phyloP scores from a whole-genome alignment of 2,888 invertebrate genomes.

The Proisotoma minuta region DNA sequence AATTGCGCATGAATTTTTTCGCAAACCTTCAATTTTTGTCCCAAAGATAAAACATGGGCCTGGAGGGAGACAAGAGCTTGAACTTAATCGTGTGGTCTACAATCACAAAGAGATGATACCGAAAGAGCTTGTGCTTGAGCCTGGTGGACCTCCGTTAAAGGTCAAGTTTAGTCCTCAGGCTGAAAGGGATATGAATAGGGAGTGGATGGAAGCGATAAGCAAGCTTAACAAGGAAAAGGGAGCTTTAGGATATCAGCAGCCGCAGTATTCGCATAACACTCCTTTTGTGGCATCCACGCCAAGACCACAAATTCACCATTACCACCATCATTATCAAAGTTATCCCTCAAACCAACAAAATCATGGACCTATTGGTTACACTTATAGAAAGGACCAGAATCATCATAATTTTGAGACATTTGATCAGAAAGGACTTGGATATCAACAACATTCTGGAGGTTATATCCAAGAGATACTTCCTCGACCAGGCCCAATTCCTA shows the following conservation, averaged over 20 bases:
- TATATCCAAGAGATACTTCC: no score
- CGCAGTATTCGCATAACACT: background rate
- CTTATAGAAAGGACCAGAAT: no score
- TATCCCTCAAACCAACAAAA: no score
- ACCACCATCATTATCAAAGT: no score
- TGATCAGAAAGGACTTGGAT: no score
- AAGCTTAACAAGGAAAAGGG: background rate
- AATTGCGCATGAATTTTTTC: constrained; percentile 26
- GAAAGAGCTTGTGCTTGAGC: constrained; percentile 21
- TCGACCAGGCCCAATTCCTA: no score
- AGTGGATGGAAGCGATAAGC: background rate
- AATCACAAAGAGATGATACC: constrained; percentile 37
- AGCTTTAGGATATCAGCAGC: background rate
- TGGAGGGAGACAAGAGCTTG: constrained; percentile 8
- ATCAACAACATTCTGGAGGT: no score
- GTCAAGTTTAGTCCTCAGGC: constrained; percentile 23
- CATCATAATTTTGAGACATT: no score
- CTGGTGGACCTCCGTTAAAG: constrained; percentile 24
- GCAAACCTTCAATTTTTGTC: constrained; percentile 25
- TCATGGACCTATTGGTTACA: no score
- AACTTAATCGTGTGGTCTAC: constrained; percentile 18
- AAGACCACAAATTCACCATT: no score
- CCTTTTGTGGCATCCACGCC: no score
- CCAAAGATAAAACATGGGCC: constrained; percentile 18
- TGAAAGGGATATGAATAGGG: constrained; percentile 23